Percentiles rank a stretch among this genome's conserved stretches.
These are phyloP conservation scores for Achatina immaculata DNA, from an alignment of 1,140 invertebrate genomes.

Conservation along the genomic window DNA sequence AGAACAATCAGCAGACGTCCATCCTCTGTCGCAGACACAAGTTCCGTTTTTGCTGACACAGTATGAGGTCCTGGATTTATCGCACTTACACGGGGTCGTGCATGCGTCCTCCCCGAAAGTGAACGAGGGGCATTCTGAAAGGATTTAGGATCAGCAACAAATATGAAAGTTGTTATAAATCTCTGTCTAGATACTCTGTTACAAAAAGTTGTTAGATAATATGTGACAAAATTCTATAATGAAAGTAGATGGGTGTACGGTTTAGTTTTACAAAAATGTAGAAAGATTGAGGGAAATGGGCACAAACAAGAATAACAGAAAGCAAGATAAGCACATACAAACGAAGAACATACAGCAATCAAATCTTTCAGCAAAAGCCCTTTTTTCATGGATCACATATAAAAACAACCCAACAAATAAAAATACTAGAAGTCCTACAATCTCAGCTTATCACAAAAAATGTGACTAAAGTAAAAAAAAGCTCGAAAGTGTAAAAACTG, in stretches of 20 bases:
- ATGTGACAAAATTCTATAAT: background rate
- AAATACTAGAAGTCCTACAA: background rate
- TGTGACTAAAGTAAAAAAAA: background rate
- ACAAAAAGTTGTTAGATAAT: background rate
- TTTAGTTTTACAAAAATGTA: too few species aligned
- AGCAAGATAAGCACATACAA: too few species aligned
- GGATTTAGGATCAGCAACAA: too few species aligned
- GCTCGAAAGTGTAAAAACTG: background rate
- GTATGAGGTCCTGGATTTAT: background rate
- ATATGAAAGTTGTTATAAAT: background rate
- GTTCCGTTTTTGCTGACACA: background rate
- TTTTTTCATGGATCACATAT: too few species aligned
- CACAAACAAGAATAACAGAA: too few species aligned
- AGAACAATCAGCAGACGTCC: slow-evolving; percentile 1
- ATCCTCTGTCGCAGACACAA: background rate
- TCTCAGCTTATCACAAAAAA: background rate
- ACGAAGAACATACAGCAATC: too few species aligned
- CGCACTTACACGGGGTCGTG: background rate
- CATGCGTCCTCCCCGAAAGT: background rate
- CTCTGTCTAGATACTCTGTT: background rate
- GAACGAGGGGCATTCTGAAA: slow-evolving; percentile 10
- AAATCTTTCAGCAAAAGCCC: too few species aligned
- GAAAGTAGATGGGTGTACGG: too few species aligned
- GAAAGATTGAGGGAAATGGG: too few species aligned
- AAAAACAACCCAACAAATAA: too few species aligned